Conservation (phyloP, 2,888 invertebrate genomes). For the Drosophila sordidula region DNA sequence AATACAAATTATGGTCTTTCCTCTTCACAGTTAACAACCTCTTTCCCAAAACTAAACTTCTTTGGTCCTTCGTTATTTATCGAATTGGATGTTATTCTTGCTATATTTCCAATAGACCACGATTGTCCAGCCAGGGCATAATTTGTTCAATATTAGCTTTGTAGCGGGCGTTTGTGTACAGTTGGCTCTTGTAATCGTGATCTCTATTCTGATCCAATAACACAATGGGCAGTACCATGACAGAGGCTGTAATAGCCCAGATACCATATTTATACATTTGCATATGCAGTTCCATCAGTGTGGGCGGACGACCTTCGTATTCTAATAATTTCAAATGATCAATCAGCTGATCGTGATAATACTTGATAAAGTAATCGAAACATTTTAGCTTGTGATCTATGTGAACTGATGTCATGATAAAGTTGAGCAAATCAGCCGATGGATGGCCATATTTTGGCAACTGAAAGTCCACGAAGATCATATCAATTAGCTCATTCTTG, state of each 20-base stretch:
- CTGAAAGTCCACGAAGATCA: slow-evolving; percentile 82
- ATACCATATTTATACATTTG: slow-evolving; percentile 70
- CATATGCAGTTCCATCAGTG: slow-evolving; percentile 71
- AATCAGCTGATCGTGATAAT: slow-evolving; percentile 77
- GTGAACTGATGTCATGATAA: slow-evolving; percentile 79
- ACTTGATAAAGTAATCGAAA: slow-evolving; percentile 81
- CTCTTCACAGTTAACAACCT: background rate
- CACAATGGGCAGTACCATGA: slow-evolving; percentile 71
- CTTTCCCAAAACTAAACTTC: background rate
- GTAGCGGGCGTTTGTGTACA: slow-evolving; percentile 76
- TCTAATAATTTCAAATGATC: slow-evolving; percentile 69
- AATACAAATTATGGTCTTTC: background rate
- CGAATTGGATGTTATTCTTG: background rate
- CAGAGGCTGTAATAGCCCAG: slow-evolving; percentile 69
- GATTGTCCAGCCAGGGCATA: slow-evolving; percentile 81
- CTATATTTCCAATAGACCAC: slow-evolving; percentile 70
- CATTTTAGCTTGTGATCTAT: slow-evolving; percentile 76
- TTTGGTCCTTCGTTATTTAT: background rate
- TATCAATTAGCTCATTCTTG: slow-evolving; percentile 66
- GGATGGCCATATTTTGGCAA: slow-evolving; percentile 77
- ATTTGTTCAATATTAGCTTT: slow-evolving; percentile 70
- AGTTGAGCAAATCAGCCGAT: slow-evolving; percentile 78
- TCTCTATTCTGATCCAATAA: slow-evolving; percentile 78
- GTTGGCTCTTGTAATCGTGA: slow-evolving; percentile 60
- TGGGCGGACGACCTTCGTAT: slow-evolving; percentile 70